phyloP scores from a whole-genome alignment of 2,113 vertebrate species.

The Brachypteracias leptosomus region DNA sequence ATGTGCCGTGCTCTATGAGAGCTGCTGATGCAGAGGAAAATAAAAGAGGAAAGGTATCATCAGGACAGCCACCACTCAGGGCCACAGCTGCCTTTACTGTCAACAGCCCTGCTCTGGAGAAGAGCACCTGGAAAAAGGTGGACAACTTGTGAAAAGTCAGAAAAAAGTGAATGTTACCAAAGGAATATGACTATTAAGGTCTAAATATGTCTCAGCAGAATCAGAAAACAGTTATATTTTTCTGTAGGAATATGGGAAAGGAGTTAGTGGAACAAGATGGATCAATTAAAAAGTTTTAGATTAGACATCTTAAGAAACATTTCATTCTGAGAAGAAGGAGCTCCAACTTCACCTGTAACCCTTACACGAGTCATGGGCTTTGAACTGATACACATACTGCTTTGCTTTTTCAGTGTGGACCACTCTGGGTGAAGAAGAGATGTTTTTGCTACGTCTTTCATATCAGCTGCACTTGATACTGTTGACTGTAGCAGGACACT shows the following conservation, averaged over 20 bases:
- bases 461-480: fast-evolving
- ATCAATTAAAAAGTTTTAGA: background rate
- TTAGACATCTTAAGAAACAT: background rate
- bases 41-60: background rate
- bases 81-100: fast-evolving
- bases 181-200: background rate
- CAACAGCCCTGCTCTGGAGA: background rate
- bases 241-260: background rate
- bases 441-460: background rate
- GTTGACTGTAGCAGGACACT: background rate
- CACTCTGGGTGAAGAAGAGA: background rate
- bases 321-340: background rate
- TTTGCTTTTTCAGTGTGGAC: background rate
- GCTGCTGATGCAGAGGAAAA: background rate
- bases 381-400: background rate
- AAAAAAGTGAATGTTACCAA: background rate
- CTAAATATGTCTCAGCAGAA: background rate
- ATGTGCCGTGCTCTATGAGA: background rate
- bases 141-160: background rate
- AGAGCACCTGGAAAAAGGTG: background rate
- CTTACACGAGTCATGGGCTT: background rate
- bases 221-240: background rate
- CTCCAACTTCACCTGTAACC: background rate
- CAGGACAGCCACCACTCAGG: background rate
- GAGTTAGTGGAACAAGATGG: background rate